These are phyloP conservation scores for Nyleta sp. DNA, from an alignment of 2,888 invertebrate species.

Conservation along the genomic window DNA sequence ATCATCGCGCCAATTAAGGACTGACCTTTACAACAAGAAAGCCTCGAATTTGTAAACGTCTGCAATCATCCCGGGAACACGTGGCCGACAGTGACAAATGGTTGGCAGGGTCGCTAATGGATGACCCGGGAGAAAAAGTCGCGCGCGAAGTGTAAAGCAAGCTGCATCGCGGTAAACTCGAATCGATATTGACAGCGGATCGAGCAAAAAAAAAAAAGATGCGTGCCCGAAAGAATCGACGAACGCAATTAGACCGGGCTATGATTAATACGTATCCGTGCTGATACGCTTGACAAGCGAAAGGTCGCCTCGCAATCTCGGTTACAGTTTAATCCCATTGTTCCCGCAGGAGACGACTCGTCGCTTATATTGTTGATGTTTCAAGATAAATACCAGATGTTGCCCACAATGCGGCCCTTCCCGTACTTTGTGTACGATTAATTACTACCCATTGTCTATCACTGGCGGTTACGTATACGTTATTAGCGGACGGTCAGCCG, in stretches of 20 bases:
- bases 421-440: conserved; percentile 78
- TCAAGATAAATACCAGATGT: conserved; percentile 77
- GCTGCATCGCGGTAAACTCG: too few species aligned
- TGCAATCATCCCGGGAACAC: too few species aligned
- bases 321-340: conserved; percentile 65
- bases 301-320: conserved; percentile 63
- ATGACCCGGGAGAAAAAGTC: too few species aligned
- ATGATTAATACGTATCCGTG: conserved; percentile 32
- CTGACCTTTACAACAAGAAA: neutral
- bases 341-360: conserved; percentile 52
- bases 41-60: neutral
- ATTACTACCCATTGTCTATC: conserved; percentile 78
- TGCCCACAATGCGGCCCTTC: conserved; percentile 74
- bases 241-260: conserved; percentile 6
- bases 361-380: conserved; percentile 74
- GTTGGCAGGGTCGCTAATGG: neutral
- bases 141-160: neutral
- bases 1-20: conserved; percentile 7
- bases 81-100: conserved; percentile 3
- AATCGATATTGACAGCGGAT: too few species aligned
- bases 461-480: conserved; percentile 76
- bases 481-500: conserved; percentile 76
- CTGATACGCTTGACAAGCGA: conserved; percentile 44
- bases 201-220: too few species aligned
- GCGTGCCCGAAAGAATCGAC: neutral